A percentile compares a stretch with the other conserved stretches of the same genome.
Evolutionary conservation across 2,797 vertebrate genomes (phyloP).

Genomic region (Melanotaenia trifasciata): DNA sequence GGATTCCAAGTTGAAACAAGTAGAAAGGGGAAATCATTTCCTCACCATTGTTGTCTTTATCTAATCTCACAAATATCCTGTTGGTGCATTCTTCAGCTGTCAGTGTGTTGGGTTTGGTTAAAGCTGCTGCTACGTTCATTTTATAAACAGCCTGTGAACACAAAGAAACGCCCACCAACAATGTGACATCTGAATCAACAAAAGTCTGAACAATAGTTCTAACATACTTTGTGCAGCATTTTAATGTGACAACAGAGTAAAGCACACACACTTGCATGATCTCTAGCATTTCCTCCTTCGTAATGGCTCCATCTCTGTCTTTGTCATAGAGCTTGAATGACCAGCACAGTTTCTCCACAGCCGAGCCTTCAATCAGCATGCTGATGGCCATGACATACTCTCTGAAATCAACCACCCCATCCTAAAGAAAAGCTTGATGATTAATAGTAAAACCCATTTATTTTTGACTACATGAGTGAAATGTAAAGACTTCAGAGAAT

Average conservation of each 20-base stretch:
- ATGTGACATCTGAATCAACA: not conserved
- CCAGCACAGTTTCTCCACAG: conserved; percentile 81
- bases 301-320: conserved; percentile 73
- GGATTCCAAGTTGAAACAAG: not conserved
- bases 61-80: conserved; percentile 81
- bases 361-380: conserved; percentile 73
- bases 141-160: conserved; percentile 78
- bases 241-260: not conserved
- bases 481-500: not conserved
- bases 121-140: conserved; percentile 77
- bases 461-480: not conserved
- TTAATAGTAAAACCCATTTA: not conserved
- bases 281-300: conserved; percentile 79
- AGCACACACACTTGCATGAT: conserved; percentile 77
- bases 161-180: conserved; percentile 17
- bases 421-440: conserved; percentile 53
- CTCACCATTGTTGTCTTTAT: conserved; percentile 85
- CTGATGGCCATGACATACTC: conserved; percentile 82
- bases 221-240: not conserved
- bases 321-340: conserved; percentile 84
- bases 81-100: conserved; percentile 83
- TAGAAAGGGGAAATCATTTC: conserved; percentile 17
- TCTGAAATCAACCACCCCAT: conserved; percentile 77
- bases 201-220: not conserved
- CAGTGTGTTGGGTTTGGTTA: conserved; percentile 73